A percentile compares a stretch with the other conserved stretches of the same genome.
Conservation (phyloP, 2,888 invertebrate genomes). For the Drosophila koepferae region DNA sequence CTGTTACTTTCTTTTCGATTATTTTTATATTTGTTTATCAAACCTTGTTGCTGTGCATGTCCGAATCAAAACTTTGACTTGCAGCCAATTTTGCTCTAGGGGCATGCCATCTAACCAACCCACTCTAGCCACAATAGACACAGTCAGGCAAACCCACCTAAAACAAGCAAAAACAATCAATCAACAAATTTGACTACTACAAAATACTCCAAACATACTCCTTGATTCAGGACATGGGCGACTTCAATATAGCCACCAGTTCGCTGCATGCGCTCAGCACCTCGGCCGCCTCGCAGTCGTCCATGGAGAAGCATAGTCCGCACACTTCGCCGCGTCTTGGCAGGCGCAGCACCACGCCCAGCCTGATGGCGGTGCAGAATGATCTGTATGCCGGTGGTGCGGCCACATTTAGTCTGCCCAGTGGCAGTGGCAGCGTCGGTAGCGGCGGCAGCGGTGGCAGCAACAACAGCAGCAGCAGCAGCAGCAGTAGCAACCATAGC, state of each 20-base stretch:
- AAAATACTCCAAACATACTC: neutral
- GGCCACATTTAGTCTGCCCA: slow-evolving; percentile 77
- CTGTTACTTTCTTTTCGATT: slow-evolving; percentile 21
- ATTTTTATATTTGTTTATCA: slow-evolving; percentile 16
- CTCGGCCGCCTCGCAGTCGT: slow-evolving; percentile 57
- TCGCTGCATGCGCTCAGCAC: slow-evolving; percentile 87
- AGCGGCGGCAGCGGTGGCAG: slow-evolving; percentile 18
- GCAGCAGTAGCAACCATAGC: slow-evolving; percentile 11
- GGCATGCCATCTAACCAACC: slow-evolving; percentile 53
- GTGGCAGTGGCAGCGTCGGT: slow-evolving; percentile 55
- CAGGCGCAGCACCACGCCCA: slow-evolving; percentile 84
- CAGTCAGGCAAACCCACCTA: neutral
- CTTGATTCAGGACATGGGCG: slow-evolving; percentile 86
- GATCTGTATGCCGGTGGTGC: slow-evolving; percentile 82
- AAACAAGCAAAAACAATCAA: neutral
- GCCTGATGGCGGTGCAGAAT: slow-evolving; percentile 84
- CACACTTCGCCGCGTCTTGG: slow-evolving; percentile 87
- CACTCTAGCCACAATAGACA: slow-evolving; percentile 9
- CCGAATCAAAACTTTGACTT: slow-evolving; percentile 44
- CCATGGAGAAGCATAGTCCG: slow-evolving; percentile 86
- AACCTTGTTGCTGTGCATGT: slow-evolving; percentile 56
- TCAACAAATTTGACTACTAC: slow-evolving; percentile 22
- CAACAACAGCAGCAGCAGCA: slow-evolving; percentile 30
- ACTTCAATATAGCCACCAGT: slow-evolving; percentile 88
- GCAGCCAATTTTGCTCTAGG: slow-evolving; percentile 51